phyloP scores from a whole-genome alignment of 1,140 invertebrate genomes.

The Pectinophora gossypiella region DNA sequence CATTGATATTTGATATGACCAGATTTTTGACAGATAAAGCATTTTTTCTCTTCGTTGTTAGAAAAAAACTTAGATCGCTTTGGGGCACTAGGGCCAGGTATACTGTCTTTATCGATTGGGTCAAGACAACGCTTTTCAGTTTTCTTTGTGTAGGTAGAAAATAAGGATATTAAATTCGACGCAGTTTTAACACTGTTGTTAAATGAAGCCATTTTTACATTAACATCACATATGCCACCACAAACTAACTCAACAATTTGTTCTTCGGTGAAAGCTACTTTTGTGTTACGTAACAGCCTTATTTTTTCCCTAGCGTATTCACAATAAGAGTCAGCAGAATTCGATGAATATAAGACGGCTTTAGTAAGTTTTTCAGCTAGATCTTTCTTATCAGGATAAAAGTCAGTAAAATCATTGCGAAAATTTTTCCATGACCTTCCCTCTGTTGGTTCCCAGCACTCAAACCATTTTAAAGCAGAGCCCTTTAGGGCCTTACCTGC shows the following conservation, averaged over 20 bases:
- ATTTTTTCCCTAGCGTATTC: constrained; percentile 11
- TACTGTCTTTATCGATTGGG: neutral
- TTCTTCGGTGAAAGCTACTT: constrained; percentile 9
- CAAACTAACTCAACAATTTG: constrained; percentile 12
- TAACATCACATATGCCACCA: constrained; percentile 2
- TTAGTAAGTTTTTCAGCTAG: constrained; percentile 2
- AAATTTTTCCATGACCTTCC: constrained; percentile 11
- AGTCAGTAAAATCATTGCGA: constrained; percentile 6
- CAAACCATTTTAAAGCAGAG: constrained; percentile 9
- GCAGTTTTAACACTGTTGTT: constrained; percentile 4
- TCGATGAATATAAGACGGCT: constrained; percentile 1
- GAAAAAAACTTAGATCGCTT: neutral
- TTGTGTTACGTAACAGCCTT: constrained; percentile 1
- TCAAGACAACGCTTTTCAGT: neutral
- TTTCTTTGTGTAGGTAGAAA: constrained; percentile 4
- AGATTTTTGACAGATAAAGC: neutral
- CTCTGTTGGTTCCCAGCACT: constrained; percentile 1
- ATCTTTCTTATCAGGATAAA: neutral
- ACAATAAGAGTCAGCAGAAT: constrained; percentile 9
- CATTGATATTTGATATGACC: constrained; percentile 1
- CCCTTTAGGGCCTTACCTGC: constrained; percentile 15
- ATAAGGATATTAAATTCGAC: constrained; percentile 2
- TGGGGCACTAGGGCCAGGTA: neutral
- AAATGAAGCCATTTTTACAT: constrained; percentile 10
- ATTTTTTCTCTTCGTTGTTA: neutral